Base-by-base conservation (phyloP, 2,113 vertebrate species). In the Sceloporus undulatus region DNA sequence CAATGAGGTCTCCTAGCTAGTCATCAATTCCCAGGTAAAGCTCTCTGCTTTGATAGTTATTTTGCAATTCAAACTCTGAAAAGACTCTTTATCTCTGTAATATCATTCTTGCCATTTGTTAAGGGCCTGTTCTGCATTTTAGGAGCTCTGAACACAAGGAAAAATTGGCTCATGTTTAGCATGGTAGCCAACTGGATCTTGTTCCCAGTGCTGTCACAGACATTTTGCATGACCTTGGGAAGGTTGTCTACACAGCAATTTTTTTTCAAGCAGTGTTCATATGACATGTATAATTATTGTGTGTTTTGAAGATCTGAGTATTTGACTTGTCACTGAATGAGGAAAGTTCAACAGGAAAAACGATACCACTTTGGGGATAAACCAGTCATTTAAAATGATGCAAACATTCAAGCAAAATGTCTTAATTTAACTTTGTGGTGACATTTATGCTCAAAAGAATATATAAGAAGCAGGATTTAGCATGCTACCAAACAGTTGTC, bases 11-110 rank as follows among this genome's bases (percentile, higher is more conserved):
- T 89, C 34, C 5, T 38, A 81, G 16, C 14, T 25, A 84, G 68
- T 34, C 65, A 85, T 84, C 0, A 4, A 2, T 71, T 92, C 82
- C 21, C 74, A 88, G 71, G 27, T 78, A 66, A 89, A 90, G 48
- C 5, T 14, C 91, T 86, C 48, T 76, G 4, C 70, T 89, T 88
- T 89, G 38, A 81, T 87, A 62, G 27, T 2, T 88, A 18, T 81
- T 88, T 94, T 48, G 90, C 77, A 87, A 3, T 76, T 93, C 62
- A 77, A 85, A 79, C 10, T 59, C 34, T 88, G 40, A 16, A 21
- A 86, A 76, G 79, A 89, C 86, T 2, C 3, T 88, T 90, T 14
- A 62, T 68, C 23, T 86, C 48, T 68, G 87, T 27, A 14, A 8
- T 62, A 66, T 16, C 27, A 0, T 82, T 48, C 14, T 59, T 85